Conservation (phyloP, 2,888 invertebrate species). For the Thereva unica region DNA sequence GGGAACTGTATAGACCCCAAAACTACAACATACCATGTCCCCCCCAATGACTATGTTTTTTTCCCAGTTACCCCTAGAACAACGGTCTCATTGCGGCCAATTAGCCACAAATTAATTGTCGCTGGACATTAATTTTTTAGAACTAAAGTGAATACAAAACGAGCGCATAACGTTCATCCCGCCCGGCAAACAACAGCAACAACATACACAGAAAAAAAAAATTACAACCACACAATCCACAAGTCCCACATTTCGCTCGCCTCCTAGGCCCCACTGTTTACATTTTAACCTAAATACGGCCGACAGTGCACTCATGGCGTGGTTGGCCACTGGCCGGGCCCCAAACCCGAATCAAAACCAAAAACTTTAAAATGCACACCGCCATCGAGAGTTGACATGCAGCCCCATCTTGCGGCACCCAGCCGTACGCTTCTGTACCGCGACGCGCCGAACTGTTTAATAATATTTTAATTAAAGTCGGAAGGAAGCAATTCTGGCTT, state of each 20-base stretch:
- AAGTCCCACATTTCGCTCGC: conserved; percentile 14
- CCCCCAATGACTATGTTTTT: too few species aligned
- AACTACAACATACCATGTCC: neutral
- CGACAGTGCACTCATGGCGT: conserved; percentile 31
- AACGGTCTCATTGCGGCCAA: conserved; percentile 26
- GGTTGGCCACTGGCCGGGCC: conserved; percentile 21
- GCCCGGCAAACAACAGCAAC: too few species aligned
- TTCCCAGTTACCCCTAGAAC: neutral
- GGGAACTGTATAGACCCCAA: neutral
- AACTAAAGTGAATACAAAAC: conserved; percentile 22
- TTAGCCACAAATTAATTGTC: conserved; percentile 33
- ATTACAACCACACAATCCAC: conserved; percentile 1
- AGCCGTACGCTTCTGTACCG: too few species aligned
- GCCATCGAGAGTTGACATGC: too few species aligned
- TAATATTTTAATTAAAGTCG: conserved; percentile 32
- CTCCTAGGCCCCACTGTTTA: conserved; percentile 13
- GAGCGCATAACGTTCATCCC: too few species aligned
- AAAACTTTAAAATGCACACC: too few species aligned
- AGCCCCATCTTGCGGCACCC: too few species aligned
- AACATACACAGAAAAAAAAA: too few species aligned
- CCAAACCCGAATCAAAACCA: too few species aligned
- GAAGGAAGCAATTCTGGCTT: conserved; percentile 25
- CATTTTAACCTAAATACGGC: conserved; percentile 30
- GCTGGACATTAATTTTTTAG: conserved; percentile 26
- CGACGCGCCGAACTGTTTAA: neutral